Conservation (phyloP, 2,113 vertebrate species). For the Sebastes fasciatus region DNA sequence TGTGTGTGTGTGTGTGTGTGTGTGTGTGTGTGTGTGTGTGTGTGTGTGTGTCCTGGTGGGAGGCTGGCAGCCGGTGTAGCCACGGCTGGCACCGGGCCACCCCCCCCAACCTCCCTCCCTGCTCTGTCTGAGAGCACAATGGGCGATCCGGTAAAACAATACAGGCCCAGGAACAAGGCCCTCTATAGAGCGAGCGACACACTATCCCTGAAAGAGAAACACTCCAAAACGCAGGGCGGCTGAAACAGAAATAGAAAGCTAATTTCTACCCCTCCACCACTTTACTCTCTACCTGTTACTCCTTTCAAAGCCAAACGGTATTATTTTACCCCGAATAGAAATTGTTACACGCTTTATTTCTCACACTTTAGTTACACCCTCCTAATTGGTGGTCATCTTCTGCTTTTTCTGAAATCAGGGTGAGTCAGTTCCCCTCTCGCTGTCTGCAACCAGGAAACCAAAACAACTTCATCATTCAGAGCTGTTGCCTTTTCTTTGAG, state of each 20-base stretch:
- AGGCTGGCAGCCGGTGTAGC: slow-evolving; percentile 75
- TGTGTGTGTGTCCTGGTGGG: slow-evolving; percentile 56
- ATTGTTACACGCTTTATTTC: background rate
- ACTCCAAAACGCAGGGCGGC: slow-evolving; percentile 62
- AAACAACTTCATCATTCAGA: background rate
- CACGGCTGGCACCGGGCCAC: slow-evolving; percentile 75
- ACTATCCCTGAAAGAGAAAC: slow-evolving; percentile 81
- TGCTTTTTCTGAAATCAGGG: background rate
- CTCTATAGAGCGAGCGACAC: slow-evolving; percentile 80
- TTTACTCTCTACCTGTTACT: slow-evolving; percentile 47
- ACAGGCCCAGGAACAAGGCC: slow-evolving; percentile 83
- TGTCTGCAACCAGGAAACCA: background rate
- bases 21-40: slow-evolving; percentile 31
- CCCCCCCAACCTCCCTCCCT: slow-evolving; percentile 30
- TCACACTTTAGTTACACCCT: background rate
- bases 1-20: slow-evolving; percentile 47
- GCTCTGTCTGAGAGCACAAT: slow-evolving; percentile 83
- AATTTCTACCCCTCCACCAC: slow-evolving; percentile 55
- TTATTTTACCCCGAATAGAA: slow-evolving; percentile 5
- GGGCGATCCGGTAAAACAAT: slow-evolving; percentile 85
- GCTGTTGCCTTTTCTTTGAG: background rate
- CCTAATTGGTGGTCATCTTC: background rate
- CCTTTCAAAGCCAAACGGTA: slow-evolving; percentile 8
- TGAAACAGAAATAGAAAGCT: slow-evolving; percentile 61
- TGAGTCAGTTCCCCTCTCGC: background rate